phyloP scores from a whole-genome alignment of 2,797 vertebrate genomes.

The Anabacerthia variegaticeps region DNA sequence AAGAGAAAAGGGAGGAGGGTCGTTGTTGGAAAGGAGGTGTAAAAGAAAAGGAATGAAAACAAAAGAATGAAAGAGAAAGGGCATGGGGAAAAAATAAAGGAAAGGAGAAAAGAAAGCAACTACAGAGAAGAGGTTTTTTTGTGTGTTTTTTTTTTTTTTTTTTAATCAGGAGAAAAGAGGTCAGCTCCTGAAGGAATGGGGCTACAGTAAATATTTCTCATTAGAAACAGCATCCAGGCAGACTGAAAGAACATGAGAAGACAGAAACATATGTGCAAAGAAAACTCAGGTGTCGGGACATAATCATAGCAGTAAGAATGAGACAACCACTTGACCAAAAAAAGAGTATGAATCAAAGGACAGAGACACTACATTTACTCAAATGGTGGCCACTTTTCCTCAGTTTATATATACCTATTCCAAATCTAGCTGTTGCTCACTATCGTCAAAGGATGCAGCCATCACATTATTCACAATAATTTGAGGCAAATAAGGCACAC shows the following conservation, averaged over 20 bases:
- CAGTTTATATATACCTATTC: background rate
- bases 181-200: background rate
- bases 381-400: background rate
- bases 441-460: background rate
- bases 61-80: background rate
- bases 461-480: background rate
- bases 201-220: background rate
- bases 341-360: background rate
- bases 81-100: background rate
- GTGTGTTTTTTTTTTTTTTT: background rate
- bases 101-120: background rate
- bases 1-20: background rate
- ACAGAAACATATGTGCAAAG: background rate
- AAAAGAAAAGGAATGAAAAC: background rate
- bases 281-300: background rate
- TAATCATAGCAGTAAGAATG: background rate
- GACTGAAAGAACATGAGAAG: background rate
- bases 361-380: background rate
- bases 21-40: background rate
- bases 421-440: background rate
- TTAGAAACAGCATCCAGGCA: background rate
- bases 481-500: background rate
- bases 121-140: background rate
- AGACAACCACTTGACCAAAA: background rate
- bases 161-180: background rate